These are phyloP conservation scores for Mesochorus sp. DNA, from an alignment of 2,888 invertebrate species.

Conservation along the genomic window DNA sequence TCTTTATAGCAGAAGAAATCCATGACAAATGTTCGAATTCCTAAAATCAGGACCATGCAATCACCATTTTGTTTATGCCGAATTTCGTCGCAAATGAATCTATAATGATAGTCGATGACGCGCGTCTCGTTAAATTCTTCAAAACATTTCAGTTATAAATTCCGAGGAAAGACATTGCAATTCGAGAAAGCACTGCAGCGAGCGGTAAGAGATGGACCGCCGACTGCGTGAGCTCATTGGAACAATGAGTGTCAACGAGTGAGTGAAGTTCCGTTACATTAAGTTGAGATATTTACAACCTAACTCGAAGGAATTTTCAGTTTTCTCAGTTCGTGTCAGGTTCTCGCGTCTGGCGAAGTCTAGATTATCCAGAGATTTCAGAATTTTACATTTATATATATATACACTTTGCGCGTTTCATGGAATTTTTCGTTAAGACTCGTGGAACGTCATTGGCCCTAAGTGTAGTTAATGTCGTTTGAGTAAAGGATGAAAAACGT, in stretches of 20 bases:
- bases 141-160: not conserved
- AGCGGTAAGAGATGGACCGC: conserved; percentile 29
- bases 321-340: conserved; percentile 53
- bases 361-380: conserved; percentile 32
- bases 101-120: not conserved
- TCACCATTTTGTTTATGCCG: not conserved
- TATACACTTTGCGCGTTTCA: not conserved
- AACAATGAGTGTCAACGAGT: conserved; percentile 47
- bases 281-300: conserved; percentile 70
- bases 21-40: too few relatives aligned
- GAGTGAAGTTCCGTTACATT: conserved; percentile 23
- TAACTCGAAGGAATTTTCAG: conserved; percentile 66
- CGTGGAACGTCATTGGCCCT: not conserved
- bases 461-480: not conserved
- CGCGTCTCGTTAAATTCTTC: not conserved
- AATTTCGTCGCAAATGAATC: not conserved
- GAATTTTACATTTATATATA: not conserved
- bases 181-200: conserved; percentile 40
- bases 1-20: too few relatives aligned
- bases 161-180: conserved; percentile 32
- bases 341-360: conserved; percentile 28
- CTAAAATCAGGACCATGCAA: too few relatives aligned
- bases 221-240: conserved; percentile 47
- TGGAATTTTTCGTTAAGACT: too few relatives aligned
- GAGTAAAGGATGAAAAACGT: conserved; percentile 52